These are phyloP conservation scores for Himalopsyche tibetana DNA, from an alignment of 2,888 invertebrate genomes.

Conservation along the genomic window DNA sequence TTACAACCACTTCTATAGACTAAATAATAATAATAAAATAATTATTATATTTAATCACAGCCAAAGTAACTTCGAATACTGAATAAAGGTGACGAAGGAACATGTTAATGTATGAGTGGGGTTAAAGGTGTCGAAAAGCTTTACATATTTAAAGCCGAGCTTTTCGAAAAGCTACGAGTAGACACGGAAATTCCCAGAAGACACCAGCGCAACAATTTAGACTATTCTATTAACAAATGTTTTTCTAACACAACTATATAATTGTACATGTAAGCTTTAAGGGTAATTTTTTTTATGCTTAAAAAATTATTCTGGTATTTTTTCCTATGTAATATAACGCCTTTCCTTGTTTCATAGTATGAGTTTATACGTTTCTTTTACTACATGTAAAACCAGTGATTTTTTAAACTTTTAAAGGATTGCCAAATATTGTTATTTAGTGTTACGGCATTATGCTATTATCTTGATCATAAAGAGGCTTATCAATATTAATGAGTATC, in stretches of 20 bases:
- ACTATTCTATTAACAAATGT: not conserved
- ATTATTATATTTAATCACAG: not conserved
- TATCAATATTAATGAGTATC: no score
- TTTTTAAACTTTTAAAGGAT: no score
- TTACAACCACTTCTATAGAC: not conserved
- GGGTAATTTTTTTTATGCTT: not conserved
- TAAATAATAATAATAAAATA: not conserved
- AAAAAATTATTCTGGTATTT: no score
- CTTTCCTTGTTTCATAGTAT: no score
- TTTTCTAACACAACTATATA: not conserved
- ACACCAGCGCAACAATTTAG: conserved; percentile 11
- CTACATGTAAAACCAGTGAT: no score
- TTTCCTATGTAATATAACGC: no score
- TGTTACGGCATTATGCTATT: no score
- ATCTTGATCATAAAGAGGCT: no score
- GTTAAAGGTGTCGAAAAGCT: conserved; percentile 19
- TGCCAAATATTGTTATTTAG: no score
- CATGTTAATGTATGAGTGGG: not conserved
- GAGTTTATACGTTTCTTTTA: no score
- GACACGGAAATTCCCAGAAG: conserved; percentile 36
- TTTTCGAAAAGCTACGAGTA: conserved; percentile 8
- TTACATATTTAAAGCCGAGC: not conserved
- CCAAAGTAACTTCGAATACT: not conserved
- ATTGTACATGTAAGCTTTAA: not conserved
- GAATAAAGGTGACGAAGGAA: conserved; percentile 12